Evolutionary conservation across 2,113 vertebrate species (phyloP).

Genomic region (Paralichthys olivaceus): DNA sequence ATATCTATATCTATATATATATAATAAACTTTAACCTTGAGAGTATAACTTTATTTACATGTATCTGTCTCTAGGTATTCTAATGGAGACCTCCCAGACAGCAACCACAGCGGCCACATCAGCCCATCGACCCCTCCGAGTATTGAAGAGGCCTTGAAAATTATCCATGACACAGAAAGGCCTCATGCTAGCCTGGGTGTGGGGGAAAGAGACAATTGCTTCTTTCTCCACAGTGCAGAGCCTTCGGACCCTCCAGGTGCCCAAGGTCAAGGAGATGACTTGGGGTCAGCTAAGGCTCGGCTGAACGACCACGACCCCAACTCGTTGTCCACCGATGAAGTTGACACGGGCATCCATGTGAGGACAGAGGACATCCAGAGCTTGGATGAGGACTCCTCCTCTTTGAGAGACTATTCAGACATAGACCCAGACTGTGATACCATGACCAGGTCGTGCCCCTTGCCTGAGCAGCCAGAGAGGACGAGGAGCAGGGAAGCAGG

Average conservation of each 20-base stretch:
- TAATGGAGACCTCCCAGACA: constrained; percentile 86
- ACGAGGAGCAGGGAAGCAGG: constrained; percentile 42
- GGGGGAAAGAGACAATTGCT: constrained; percentile 86
- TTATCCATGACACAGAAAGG: constrained; percentile 92
- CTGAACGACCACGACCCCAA: constrained; percentile 86
- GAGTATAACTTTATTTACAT: not conserved
- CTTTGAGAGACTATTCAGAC: constrained; percentile 95
- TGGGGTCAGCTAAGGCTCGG: constrained; percentile 77
- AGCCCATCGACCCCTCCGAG: constrained; percentile 89
- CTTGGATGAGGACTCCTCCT: constrained; percentile 95
- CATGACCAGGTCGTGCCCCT: constrained; percentile 77
- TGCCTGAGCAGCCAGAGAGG: constrained; percentile 53
- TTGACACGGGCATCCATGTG: constrained; percentile 97
- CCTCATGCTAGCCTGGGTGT: constrained; percentile 81
- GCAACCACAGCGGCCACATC: constrained; percentile 60
- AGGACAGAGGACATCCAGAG: constrained; percentile 97
- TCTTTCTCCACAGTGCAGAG: constrained; percentile 90
- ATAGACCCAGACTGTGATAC: constrained; percentile 92
- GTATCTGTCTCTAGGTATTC: constrained; percentile 71
- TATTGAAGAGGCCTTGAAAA: constrained; percentile 96
- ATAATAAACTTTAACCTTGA: not conserved
- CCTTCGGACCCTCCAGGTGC: constrained; percentile 51
- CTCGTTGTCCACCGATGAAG: constrained; percentile 90
- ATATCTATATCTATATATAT: not conserved
- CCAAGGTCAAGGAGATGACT: constrained; percentile 62